Base-by-base conservation (phyloP, 1,140 invertebrate species). In the Drosophila guanche region DNA sequence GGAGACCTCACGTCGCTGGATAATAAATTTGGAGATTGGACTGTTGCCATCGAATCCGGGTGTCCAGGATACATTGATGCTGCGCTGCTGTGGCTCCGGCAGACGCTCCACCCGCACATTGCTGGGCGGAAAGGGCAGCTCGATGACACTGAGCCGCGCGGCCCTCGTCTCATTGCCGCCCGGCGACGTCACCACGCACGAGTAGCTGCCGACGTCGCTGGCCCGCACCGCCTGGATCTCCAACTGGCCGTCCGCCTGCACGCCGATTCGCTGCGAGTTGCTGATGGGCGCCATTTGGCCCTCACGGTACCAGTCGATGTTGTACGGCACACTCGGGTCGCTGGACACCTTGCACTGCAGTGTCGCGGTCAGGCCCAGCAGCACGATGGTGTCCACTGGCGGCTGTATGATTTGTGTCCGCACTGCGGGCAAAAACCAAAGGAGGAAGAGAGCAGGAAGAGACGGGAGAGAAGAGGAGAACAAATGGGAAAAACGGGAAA, bases 11-110 rank as follows among this genome's bases (percentile, higher is more conserved):
- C 97, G 93, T 91, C 96, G 96, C 91, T 99, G 97, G 23, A 99
- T 94, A 67, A 98, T 97, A 91, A 96, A 99, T 89, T 98, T 97
- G 59, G 96, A 94, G 48, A 99, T 97, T 2, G 97, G 97, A 90
- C 97, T 98, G 90, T 99, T 99, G 42, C 99, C 99, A 93, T 99
- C 97, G 92, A 99, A 99, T 8, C 97, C 97, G 0, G 97, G 96
- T 6, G 96, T 96, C 98, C 98, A 99, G 10, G 95, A 95, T 1
- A 99, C 94, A 91, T 98, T 98, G 37, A 99, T 97, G 10, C 94
- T 93, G 48, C 95, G 91, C 72, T 94, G 93, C 47, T 93, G 79
- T 23, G 93, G 76, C 68, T 93, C 90, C 89, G 95, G 89, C 37
- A 96, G 76, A 12, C 97, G 93, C 47, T 92, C 91, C 1, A 97